Conservation (phyloP, 1,140 invertebrate genomes). For the Liolophura sinensis region DNA sequence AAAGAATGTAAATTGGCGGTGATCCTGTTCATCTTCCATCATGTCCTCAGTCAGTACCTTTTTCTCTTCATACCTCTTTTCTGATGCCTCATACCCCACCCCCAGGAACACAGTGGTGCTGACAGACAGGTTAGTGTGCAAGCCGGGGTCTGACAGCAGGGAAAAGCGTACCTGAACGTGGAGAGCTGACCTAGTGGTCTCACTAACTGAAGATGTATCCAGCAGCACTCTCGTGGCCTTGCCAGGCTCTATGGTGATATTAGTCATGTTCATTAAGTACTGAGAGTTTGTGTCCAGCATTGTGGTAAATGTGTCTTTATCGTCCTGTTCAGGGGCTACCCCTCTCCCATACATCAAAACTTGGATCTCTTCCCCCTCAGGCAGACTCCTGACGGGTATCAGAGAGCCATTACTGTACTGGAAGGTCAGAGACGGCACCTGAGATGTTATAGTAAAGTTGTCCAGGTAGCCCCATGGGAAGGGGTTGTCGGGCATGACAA, state of each 20-base stretch:
- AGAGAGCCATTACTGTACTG: conserved; percentile 26
- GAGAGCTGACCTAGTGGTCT: conserved; percentile 8
- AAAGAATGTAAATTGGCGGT: conserved; percentile 42
- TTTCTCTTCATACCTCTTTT: conserved; percentile 12
- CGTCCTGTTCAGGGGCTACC: conserved; percentile 15
- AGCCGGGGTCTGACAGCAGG: not conserved
- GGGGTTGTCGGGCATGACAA: conserved; percentile 23
- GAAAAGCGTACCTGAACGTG: conserved; percentile 27
- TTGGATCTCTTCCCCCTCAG: conserved; percentile 11
- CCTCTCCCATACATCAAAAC: conserved; percentile 26
- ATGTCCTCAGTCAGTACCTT: conserved; percentile 8
- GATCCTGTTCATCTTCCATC: conserved; percentile 22
- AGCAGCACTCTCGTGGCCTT: conserved; percentile 19
- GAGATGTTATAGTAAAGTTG: conserved; percentile 19
- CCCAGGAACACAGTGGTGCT: conserved; percentile 27
- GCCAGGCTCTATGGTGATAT: conserved; percentile 12
- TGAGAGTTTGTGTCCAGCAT: conserved; percentile 26
- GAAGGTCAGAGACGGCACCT: conserved; percentile 32
- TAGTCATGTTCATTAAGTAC: conserved; percentile 2
- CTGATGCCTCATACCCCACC: conserved; percentile 24
- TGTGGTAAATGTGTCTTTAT: conserved; percentile 19
- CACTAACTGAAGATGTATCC: conserved; percentile 9
- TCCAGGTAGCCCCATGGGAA: conserved; percentile 34
- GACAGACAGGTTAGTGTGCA: conserved; percentile 2
- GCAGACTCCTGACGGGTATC: conserved; percentile 25